A percentile compares a stretch with the other conserved stretches of the same genome.
Conservation (phyloP, 2,797 vertebrate species). For the Poecilia velifera region DNA sequence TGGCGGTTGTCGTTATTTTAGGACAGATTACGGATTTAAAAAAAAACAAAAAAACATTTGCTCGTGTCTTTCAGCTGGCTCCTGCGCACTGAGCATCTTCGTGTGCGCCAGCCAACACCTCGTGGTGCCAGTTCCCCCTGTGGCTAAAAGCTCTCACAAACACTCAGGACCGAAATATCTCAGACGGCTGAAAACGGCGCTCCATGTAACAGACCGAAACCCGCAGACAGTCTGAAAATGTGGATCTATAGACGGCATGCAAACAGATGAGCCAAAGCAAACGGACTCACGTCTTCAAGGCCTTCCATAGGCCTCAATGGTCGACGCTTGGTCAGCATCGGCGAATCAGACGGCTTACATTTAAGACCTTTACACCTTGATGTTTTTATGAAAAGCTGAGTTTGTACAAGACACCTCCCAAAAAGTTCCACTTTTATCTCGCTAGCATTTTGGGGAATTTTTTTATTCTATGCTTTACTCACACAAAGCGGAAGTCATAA, state of each 20-base stretch:
- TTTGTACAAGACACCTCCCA: neutral
- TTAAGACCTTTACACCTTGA: neutral
- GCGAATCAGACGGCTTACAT: neutral
- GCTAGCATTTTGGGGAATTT: neutral
- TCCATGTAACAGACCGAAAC: neutral
- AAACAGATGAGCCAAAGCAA: neutral
- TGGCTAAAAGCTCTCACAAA: slow-evolving; percentile 12
- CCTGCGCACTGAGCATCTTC: slow-evolving; percentile 21
- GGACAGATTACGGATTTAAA: slow-evolving; percentile 33
- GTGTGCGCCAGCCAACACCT: neutral
- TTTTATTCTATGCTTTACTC: no score
- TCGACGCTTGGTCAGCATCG: no score
- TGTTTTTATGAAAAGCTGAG: neutral
- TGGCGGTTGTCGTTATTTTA: slow-evolving; percentile 47
- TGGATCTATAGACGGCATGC: no score
- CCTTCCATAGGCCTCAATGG: neutral
- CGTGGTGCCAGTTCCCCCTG: slow-evolving; percentile 4
- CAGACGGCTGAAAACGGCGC: neutral
- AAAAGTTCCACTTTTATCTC: neutral
- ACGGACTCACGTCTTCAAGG: neutral
- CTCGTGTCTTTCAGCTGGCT: slow-evolving; percentile 14
- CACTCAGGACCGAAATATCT: neutral
- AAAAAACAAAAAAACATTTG: slow-evolving; percentile 31
- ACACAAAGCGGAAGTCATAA: neutral
- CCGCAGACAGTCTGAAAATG: neutral